Evolutionary conservation across 2,888 invertebrate genomes (phyloP).

Genomic region (Aleiodes leptofemur): DNA sequence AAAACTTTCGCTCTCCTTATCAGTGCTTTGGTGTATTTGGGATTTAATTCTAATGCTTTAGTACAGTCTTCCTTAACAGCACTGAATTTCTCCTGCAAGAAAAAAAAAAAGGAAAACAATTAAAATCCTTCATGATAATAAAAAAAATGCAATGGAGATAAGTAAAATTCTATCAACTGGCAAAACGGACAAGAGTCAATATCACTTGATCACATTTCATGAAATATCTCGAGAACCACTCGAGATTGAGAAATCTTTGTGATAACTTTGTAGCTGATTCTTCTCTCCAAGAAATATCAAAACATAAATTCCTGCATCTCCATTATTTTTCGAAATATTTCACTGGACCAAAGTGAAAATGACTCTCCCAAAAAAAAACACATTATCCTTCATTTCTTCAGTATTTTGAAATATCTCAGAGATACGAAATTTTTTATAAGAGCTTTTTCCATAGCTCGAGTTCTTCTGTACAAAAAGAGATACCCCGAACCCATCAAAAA

Average conservation of each 20-base stretch:
- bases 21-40: constrained; percentile 92
- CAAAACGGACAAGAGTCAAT: background rate
- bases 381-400: too few relatives aligned
- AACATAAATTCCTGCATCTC: too few relatives aligned
- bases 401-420: too few relatives aligned
- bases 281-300: too few relatives aligned
- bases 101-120: constrained; percentile 2
- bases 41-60: constrained; percentile 88
- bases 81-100: constrained; percentile 82
- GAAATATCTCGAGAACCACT: too few relatives aligned
- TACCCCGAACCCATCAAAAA: background rate
- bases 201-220: too few relatives aligned
- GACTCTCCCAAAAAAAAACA: too few relatives aligned
- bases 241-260: too few relatives aligned
- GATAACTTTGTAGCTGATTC: too few relatives aligned
- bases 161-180: background rate
- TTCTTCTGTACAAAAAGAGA: background rate
- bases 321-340: too few relatives aligned
- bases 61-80: constrained; percentile 92
- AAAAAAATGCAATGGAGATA: background rate
- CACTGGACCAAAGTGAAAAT: too few relatives aligned
- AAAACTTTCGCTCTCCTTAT: constrained; percentile 88
- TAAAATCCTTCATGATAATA: background rate
- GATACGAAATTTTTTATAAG: background rate
- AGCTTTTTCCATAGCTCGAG: background rate